phyloP scores from a whole-genome alignment of 2,888 invertebrate genomes.

The Junonia oenone region DNA sequence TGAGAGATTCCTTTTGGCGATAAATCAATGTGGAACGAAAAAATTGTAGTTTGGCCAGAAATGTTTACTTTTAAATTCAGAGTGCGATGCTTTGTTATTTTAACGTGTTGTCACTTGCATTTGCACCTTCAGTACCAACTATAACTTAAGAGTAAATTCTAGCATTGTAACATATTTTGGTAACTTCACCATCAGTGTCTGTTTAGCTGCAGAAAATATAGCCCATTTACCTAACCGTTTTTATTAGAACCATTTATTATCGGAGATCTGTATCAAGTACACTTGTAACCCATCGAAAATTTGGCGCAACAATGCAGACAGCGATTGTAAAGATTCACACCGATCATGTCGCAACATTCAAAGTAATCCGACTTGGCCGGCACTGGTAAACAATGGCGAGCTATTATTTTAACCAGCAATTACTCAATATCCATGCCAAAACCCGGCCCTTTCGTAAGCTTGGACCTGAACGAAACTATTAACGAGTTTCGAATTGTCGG shows the following conservation, averaged over 20 bases:
- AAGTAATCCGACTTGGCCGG: slow-evolving; percentile 28
- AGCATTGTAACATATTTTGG: too few species aligned
- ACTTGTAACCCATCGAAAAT: background rate
- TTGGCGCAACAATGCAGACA: background rate
- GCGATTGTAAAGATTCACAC: slow-evolving; percentile 3
- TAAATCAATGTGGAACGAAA: background rate
- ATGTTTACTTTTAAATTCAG: background rate
- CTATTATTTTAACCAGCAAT: slow-evolving; percentile 18
- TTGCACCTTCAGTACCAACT: too few species aligned
- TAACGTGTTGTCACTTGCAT: too few species aligned
- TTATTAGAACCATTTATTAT: background rate
- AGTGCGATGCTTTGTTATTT: background rate
- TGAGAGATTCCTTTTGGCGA: background rate
- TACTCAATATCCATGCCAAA: slow-evolving; percentile 21
- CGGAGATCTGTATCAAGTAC: background rate
- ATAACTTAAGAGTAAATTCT: too few species aligned
- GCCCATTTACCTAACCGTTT: background rate
- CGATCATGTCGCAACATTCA: slow-evolving; percentile 21
- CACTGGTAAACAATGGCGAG: slow-evolving; percentile 25
- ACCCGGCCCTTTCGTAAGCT: slow-evolving; percentile 23
- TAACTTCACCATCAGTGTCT: too few species aligned
- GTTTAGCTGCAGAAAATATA: background rate
- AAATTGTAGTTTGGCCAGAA: background rate
- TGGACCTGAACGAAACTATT: slow-evolving; percentile 27
- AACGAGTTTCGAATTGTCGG: slow-evolving; percentile 27